Evolutionary conservation across 2,888 invertebrate species (phyloP).

Genomic region (Drosophila borealis): DNA sequence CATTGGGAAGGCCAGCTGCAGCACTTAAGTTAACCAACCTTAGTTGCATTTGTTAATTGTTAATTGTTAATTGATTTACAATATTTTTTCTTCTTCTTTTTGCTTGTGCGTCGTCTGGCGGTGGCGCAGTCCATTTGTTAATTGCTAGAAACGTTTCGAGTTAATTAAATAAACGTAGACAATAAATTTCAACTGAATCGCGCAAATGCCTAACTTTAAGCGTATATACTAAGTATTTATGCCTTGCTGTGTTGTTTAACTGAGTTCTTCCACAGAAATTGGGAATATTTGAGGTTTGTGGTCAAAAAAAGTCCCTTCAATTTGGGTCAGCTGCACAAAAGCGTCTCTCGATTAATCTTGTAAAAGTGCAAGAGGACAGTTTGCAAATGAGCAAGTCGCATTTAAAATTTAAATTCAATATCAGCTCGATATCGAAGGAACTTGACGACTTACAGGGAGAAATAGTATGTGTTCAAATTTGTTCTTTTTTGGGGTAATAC

Average conservation of each 20-base stretch:
- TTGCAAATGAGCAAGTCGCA: slow-evolving; percentile 31
- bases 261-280: slow-evolving; percentile 9
- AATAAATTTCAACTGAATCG: slow-evolving; percentile 11
- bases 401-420: not conserved
- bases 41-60: slow-evolving; percentile 46
- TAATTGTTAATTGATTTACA: slow-evolving; percentile 50
- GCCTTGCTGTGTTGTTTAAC: slow-evolving; percentile 2
- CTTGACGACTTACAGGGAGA: too few species aligned
- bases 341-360: slow-evolving; percentile 24
- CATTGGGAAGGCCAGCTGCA: slow-evolving; percentile 60
- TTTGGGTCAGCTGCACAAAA: slow-evolving; percentile 47
- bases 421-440: too few species aligned
- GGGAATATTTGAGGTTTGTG: slow-evolving; percentile 12
- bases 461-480: too few species aligned
- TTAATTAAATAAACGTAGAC: slow-evolving; percentile 20
- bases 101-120: not conserved
- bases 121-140: slow-evolving; percentile 41
- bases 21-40: slow-evolving; percentile 21
- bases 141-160: slow-evolving; percentile 31
- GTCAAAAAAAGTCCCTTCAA: slow-evolving; percentile 15
- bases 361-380: not conserved
- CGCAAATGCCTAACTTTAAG: not conserved
- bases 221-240: not conserved
- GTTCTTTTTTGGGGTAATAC: slow-evolving; percentile 21
- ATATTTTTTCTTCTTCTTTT: slow-evolving; percentile 4